Conservation (phyloP, 2,113 vertebrate genomes). For the Tetrao urogallus region DNA sequence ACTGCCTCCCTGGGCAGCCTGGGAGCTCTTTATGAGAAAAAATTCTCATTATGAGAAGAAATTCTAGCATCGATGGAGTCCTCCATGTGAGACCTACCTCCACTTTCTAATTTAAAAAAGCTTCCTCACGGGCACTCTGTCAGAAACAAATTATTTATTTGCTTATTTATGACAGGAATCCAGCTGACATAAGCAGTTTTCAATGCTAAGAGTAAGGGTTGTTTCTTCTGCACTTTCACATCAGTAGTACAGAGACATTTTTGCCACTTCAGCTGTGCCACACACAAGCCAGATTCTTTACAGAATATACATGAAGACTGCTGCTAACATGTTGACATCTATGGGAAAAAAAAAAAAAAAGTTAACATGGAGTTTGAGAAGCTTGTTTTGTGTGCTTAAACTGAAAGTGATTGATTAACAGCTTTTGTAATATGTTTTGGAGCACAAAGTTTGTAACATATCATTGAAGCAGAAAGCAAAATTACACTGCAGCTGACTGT, state of each 20-base stretch:
- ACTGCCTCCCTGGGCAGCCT: no score
- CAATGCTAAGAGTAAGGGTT: background rate
- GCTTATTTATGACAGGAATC: background rate
- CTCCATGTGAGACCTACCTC: background rate
- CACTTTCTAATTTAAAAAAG: background rate
- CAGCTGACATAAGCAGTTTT: background rate
- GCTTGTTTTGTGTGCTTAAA: background rate
- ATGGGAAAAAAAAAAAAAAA: background rate
- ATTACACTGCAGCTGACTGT: background rate
- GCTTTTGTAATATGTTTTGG: background rate
- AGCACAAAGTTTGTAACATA: background rate
- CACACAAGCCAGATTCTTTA: background rate
- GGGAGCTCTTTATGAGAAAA: no score
- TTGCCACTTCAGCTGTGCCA: background rate
- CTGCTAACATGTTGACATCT: background rate
- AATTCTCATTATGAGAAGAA: background rate
- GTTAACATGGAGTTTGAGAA: background rate
- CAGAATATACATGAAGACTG: background rate
- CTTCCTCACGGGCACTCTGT: background rate
- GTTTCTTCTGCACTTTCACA: background rate
- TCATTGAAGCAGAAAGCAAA: background rate
- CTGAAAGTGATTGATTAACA: background rate
- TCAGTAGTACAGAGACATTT: background rate
- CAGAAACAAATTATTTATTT: background rate
- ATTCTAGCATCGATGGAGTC: rapidly evolving